Conservation (phyloP, 2,113 vertebrate species). For the Tapirus terrestris region DNA sequence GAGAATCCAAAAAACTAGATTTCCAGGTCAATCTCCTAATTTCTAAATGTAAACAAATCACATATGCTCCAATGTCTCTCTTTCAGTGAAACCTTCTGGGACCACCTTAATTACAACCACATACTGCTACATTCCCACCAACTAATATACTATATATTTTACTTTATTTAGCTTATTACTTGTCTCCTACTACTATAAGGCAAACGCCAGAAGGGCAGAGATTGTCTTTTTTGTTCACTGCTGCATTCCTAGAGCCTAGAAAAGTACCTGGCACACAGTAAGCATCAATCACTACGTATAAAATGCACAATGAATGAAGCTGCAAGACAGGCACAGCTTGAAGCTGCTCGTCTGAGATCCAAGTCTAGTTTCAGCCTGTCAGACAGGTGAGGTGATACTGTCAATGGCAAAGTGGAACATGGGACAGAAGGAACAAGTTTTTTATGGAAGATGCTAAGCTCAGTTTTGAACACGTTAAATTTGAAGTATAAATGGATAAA, state of each 20-base stretch:
- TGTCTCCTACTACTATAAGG: not conserved
- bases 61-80: not conserved
- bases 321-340: not conserved
- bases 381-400: not conserved
- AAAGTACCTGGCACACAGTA: not conserved
- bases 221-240: not conserved
- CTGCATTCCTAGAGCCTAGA: not conserved
- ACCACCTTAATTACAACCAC: not conserved
- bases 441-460: not conserved
- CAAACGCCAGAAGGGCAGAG: not conserved
- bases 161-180: not conserved
- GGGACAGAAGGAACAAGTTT: not conserved
- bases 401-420: not conserved
- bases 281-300: not conserved
- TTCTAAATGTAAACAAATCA: conserved; percentile 17
- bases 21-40: not conserved
- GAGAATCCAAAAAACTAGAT: not conserved
- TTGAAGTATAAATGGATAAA: not conserved
- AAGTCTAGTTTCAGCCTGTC: not conserved
- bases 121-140: not conserved
- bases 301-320: conserved; percentile 25
- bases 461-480: not conserved
- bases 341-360: not conserved
- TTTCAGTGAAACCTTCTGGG: not conserved
- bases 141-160: not conserved